A percentile compares a stretch with the other conserved stretches of the same genome.
These are phyloP conservation scores for Glareola pratincola DNA, from an alignment of 2,113 vertebrate genomes.

Conservation along the genomic window DNA sequence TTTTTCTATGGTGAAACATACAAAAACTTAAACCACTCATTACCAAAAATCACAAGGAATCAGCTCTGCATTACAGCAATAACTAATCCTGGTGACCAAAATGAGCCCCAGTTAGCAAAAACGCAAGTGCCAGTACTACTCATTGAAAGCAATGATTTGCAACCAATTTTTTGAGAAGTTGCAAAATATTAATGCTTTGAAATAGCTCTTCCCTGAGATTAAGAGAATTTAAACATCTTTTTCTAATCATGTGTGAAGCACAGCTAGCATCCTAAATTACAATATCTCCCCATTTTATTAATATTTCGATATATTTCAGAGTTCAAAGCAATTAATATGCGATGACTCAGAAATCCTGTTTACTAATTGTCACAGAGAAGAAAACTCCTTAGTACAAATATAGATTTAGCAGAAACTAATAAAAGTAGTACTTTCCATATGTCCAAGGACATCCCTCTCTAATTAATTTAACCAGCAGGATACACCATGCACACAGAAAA, in stretches of 20 bases:
- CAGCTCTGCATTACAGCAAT: neutral
- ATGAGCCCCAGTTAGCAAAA: neutral
- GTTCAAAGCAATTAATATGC: neutral
- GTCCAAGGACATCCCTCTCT: neutral
- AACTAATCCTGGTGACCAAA: neutral
- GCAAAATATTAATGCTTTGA: neutral
- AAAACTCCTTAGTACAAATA: neutral
- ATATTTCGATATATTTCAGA: neutral
- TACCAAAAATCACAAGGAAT: neutral
- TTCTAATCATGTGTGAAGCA: neutral
- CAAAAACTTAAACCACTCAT: neutral
- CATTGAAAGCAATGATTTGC: neutral
- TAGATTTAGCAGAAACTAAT: neutral
- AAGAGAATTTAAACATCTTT: neutral
- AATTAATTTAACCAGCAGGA: neutral
- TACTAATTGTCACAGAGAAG: neutral
- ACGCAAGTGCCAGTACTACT: neutral
- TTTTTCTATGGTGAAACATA: neutral
- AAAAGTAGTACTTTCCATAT: neutral
- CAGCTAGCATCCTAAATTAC: neutral
- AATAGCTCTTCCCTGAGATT: neutral
- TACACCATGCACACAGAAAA: neutral
- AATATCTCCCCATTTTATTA: neutral
- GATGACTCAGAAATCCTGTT: neutral
- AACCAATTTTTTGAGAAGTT: neutral